Evolutionary conservation across 2,888 invertebrate genomes (phyloP).

Genomic region (Tetragonisca angustula): DNA sequence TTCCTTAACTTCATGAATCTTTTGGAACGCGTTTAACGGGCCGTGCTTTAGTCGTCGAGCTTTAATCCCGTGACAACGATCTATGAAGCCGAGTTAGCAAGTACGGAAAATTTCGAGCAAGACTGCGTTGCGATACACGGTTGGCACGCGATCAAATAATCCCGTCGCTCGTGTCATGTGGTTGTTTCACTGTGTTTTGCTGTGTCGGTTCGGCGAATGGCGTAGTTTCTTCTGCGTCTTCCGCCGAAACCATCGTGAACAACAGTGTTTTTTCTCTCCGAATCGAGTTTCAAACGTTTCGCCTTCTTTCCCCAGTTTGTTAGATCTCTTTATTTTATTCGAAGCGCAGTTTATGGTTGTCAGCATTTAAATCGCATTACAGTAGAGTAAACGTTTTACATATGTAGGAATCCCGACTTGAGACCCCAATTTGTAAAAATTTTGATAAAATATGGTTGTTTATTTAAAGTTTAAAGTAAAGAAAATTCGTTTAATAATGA

Average conservation of each 20-base stretch:
- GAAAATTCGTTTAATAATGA: too few relatives aligned
- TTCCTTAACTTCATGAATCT: conserved; percentile 64
- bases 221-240: not conserved
- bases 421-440: too few relatives aligned
- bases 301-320: not conserved
- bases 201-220: not conserved
- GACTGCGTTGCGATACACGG: conserved; percentile 47
- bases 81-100: conserved; percentile 37
- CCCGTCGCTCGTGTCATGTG: not conserved
- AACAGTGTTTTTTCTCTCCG: not conserved
- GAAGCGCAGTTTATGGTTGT: not conserved
- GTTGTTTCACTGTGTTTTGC: conserved; percentile 29
- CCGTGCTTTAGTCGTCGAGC: conserved; percentile 38
- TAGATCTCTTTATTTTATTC: not conserved
- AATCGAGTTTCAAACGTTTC: not conserved
- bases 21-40: conserved; percentile 38
- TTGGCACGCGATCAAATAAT: conserved; percentile 67
- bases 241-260: not conserved
- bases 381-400: too few relatives aligned
- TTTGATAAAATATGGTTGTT: too few relatives aligned
- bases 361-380: not conserved
- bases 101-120: conserved; percentile 56
- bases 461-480: too few relatives aligned
- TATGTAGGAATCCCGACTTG: too few relatives aligned
- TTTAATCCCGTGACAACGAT: conserved; percentile 46